Evolutionary conservation across 1,140 invertebrate genomes (phyloP), one percentile per base, ranked within the genome.

Genomic region (Spodoptera frugiperda): DNA sequence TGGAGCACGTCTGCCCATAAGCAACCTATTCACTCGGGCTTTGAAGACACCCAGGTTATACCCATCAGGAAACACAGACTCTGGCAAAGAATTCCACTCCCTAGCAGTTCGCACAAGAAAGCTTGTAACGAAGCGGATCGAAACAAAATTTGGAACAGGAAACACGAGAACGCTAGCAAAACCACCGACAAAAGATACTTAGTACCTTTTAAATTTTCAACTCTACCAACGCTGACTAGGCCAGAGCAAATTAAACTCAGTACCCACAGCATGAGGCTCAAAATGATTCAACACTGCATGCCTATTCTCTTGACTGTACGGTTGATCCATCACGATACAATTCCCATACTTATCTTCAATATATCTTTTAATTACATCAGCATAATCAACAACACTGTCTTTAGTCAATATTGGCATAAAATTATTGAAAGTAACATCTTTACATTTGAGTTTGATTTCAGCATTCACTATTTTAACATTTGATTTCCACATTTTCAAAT

Each of bases 241-340:
- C 63, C 63, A 67, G 1, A 67, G 63, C 11, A 67, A 67, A 67
- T 67, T 67, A n/a, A 21, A 67, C 3, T 49, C 21, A 67, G 25
- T 25, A n/a, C 8, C 11, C 1, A 19, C 17, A 65, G 5, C 5
- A n/a, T 49, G 6, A 9, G 19, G 17, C 5, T 67, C 19, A 14
- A 67, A 48, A n/a, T 49, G 12, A 10, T 67, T 67, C 9, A 67
- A n/a, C 14, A 67, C 63, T 2, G 39, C 2, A 49, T 67, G 46
- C 14, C 48, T 14, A 49, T 67, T 67, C 21, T 67, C 19, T 8
- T 39, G 3, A 21, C 9, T 48, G n/a, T 25, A 67, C 8, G 63
- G 63, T n/a, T 49, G 12, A 25, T 49, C n/a, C 10, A 67, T 12
- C 2, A 48, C 44, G 8, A 48, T 21, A 25, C 48, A 44, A 0